Conservation (phyloP, 2,888 invertebrate genomes). For the Megastigmus dorsalis region DNA sequence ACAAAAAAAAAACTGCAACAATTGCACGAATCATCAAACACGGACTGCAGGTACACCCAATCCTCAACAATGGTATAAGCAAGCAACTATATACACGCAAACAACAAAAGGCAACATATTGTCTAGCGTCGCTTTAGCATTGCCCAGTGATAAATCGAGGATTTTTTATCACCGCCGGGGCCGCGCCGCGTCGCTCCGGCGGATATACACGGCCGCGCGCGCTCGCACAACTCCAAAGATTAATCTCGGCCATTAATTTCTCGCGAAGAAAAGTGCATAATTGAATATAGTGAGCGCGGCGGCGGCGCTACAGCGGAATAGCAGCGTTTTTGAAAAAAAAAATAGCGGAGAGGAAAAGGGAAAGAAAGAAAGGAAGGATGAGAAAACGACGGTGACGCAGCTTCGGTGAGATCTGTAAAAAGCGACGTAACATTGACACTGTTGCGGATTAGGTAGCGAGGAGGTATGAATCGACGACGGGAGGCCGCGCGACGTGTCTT, state of each 20-base stretch:
- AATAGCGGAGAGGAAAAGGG: neutral
- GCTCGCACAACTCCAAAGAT: neutral
- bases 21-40: too few species aligned
- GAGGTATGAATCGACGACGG: neutral
- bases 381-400: neutral
- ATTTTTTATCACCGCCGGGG: constrained; percentile 22
- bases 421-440: too few species aligned
- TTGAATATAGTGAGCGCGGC: neutral
- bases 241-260: constrained; percentile 26
- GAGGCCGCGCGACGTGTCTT: constrained; percentile 28
- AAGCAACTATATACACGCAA: neutral
- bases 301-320: neutral
- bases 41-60: neutral
- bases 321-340: neutral
- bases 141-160: constrained; percentile 15
- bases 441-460: too few species aligned
- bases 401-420: too few species aligned
- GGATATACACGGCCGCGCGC: neutral
- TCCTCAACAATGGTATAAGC: neutral
- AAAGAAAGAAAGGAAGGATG: neutral
- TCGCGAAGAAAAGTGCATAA: neutral
- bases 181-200: too few species aligned
- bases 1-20: too few species aligned
- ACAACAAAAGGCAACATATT: neutral
- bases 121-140: neutral